Percentiles rank a stretch among this genome's conserved stretches.
phyloP scores from a whole-genome alignment of 2,113 vertebrate species.

The Zosterops japonicus region DNA sequence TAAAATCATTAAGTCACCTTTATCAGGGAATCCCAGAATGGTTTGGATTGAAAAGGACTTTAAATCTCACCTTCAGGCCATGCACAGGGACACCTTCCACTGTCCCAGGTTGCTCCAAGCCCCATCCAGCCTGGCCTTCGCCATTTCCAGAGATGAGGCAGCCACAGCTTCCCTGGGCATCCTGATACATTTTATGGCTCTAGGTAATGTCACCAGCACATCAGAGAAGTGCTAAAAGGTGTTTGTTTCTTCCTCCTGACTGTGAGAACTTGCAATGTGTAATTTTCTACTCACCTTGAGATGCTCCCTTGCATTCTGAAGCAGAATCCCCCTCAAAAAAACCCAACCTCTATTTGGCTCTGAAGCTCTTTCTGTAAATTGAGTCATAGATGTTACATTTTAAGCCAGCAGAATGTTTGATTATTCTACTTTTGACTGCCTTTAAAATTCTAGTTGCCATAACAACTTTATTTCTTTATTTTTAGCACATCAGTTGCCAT shows the following conservation, averaged over 20 bases:
- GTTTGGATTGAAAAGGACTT: background rate
- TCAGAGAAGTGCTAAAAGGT: background rate
- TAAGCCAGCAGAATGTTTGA: conserved; percentile 77
- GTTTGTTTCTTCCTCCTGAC: background rate
- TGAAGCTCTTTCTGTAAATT: conserved; percentile 69
- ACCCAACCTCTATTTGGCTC: conserved; percentile 27
- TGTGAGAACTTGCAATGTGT: background rate
- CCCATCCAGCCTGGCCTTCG: accelerated
- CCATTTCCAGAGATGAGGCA: background rate
- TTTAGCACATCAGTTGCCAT: conserved; percentile 81
- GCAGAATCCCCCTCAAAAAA: conserved; percentile 17
- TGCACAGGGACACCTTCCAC: background rate
- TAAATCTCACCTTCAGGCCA: accelerated
- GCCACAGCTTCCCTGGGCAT: background rate
- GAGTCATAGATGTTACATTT: conserved; percentile 78
- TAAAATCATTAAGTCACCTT: background rate
- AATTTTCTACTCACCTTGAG: background rate
- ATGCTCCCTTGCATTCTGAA: background rate
- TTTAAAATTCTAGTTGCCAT: conserved; percentile 83
- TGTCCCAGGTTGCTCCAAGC: background rate
- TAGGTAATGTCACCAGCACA: background rate
- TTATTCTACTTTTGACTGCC: conserved; percentile 80
- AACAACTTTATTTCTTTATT: conserved; percentile 86
- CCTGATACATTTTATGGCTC: background rate
- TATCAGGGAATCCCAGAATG: background rate